These are phyloP conservation scores for Ctenicera cuprea DNA, from an alignment of 2,888 invertebrate genomes.

Conservation along the genomic window DNA sequence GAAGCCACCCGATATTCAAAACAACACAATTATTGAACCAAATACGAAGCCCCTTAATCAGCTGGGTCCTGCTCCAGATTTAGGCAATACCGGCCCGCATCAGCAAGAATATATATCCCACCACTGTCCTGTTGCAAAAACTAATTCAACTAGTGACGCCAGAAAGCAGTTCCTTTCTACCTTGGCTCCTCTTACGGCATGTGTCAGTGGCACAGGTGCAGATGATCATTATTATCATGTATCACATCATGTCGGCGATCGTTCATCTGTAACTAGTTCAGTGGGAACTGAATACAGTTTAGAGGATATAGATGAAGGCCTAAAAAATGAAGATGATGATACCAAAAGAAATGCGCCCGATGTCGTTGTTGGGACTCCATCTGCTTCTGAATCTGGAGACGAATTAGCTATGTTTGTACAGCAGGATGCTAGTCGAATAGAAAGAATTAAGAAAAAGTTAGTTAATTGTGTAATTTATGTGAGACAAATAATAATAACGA, in stretches of 20 bases:
- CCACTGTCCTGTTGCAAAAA: slow-evolving; percentile 70
- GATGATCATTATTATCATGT: slow-evolving; percentile 78
- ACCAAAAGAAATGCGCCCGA: slow-evolving; percentile 82
- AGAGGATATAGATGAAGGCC: slow-evolving; percentile 78
- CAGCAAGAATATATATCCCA: slow-evolving; percentile 60
- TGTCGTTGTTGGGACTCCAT: slow-evolving; percentile 85
- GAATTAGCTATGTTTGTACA: slow-evolving; percentile 90
- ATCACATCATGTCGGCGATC: slow-evolving; percentile 73
- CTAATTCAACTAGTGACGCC: slow-evolving; percentile 75
- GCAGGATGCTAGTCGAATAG: slow-evolving; percentile 88
- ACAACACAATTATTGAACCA: slow-evolving; percentile 57
- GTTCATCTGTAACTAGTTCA: slow-evolving; percentile 78
- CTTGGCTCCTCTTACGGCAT: slow-evolving; percentile 85
- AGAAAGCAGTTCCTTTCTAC: slow-evolving; percentile 87
- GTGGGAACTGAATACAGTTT: slow-evolving; percentile 82
- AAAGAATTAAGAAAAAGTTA: slow-evolving; percentile 84
- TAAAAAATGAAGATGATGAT: slow-evolving; percentile 74
- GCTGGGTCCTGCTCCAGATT: slow-evolving; percentile 73
- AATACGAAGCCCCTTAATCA: slow-evolving; percentile 56
- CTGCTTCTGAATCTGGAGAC: slow-evolving; percentile 76
- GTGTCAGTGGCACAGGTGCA: slow-evolving; percentile 77
- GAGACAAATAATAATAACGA: slow-evolving; percentile 1
- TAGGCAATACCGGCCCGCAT: slow-evolving; percentile 75
- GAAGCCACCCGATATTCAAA: slow-evolving; percentile 65
- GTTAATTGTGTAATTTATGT: slow-evolving; percentile 33